phyloP scores from a whole-genome alignment of 2,113 vertebrate species.

The Pavo muticus region DNA sequence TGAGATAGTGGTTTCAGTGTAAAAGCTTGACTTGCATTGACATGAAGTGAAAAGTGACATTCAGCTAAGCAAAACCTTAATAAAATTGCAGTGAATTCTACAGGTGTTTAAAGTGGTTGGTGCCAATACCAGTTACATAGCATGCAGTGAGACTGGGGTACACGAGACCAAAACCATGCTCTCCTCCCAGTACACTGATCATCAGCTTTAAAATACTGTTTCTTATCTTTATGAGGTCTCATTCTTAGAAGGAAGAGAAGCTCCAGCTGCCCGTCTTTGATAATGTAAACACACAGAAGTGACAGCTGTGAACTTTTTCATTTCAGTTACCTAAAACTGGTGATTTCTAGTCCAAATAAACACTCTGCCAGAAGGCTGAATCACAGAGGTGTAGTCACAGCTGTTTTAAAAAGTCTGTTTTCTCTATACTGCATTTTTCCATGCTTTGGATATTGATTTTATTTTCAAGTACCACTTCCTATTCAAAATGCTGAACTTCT shows the following conservation, averaged over 20 bases:
- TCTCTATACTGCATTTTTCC: background rate
- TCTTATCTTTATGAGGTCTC: background rate
- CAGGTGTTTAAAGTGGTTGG: background rate
- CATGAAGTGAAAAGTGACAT: background rate
- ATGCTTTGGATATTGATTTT: background rate
- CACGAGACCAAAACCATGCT: background rate
- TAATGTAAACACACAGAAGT: background rate
- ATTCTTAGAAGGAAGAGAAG: background rate
- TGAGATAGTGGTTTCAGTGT: background rate
- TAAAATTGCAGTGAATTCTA: background rate
- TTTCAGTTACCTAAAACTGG: background rate
- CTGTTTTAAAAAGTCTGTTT: background rate
- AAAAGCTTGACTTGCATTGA: background rate
- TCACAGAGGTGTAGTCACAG: background rate
- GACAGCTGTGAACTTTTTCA: background rate
- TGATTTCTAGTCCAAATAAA: background rate
- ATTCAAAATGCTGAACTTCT: background rate
- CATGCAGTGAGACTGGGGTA: background rate
- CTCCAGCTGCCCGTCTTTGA: background rate
- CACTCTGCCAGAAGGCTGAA: background rate
- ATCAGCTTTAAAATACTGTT: background rate
- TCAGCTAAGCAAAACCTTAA: background rate
- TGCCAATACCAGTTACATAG: background rate
- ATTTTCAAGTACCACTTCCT: background rate
- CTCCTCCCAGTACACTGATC: fast-evolving